These are phyloP conservation scores for Drosophila ercepeae DNA, from an alignment of 1,140 invertebrate species.

Conservation along the genomic window DNA sequence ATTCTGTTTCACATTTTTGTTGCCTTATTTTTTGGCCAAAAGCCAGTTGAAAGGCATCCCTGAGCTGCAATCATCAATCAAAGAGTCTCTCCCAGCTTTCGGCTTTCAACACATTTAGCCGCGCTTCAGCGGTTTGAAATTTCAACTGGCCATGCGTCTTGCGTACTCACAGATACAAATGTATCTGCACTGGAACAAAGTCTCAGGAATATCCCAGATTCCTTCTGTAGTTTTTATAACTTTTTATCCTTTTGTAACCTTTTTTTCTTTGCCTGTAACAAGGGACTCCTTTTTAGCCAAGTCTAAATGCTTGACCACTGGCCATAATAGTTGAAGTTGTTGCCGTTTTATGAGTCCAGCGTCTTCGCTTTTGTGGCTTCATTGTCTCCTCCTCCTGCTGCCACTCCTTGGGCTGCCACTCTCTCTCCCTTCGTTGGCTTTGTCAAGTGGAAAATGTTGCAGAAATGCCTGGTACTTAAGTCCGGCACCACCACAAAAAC, in stretches of 20 bases:
- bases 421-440: slow-evolving; percentile 6
- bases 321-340: slow-evolving; percentile 74
- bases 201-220: no score
- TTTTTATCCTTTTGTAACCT: no score
- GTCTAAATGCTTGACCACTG: slow-evolving; percentile 73
- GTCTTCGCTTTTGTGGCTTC: slow-evolving; percentile 75
- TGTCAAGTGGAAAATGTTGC: slow-evolving; percentile 80
- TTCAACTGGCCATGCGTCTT: slow-evolving; percentile 60
- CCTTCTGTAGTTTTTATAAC: no score
- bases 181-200: background rate
- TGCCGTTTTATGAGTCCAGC: slow-evolving; percentile 53
- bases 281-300: slow-evolving; percentile 40
- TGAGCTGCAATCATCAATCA: slow-evolving; percentile 79
- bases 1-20: slow-evolving; percentile 23
- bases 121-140: slow-evolving; percentile 70
- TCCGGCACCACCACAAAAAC: slow-evolving; percentile 69
- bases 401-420: slow-evolving; percentile 5
- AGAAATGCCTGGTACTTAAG: slow-evolving; percentile 71
- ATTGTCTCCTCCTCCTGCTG: no score
- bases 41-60: slow-evolving; percentile 66
- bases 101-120: slow-evolving; percentile 78
- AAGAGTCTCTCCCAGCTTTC: slow-evolving; percentile 51
- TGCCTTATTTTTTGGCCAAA: slow-evolving; percentile 14
- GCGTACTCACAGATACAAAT: slow-evolving; percentile 3
- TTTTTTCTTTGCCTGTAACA: background rate